phyloP scores from a whole-genome alignment of 2,797 vertebrate genomes.

The Trematocara caparti region DNA sequence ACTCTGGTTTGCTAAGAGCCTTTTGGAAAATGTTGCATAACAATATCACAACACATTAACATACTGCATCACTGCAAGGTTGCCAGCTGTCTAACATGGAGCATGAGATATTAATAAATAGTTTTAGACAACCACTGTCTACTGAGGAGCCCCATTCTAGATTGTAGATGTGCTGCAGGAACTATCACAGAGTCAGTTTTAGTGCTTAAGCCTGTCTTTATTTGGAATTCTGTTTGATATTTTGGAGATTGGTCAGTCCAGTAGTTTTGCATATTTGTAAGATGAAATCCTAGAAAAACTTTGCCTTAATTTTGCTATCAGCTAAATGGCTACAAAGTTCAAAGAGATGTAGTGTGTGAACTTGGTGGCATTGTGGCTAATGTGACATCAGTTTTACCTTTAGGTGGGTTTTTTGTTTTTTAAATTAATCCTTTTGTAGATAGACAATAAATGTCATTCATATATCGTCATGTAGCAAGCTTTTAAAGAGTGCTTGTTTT shows the following conservation, averaged over 20 bases:
- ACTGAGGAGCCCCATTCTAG: neutral
- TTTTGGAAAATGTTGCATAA: constrained; percentile 52
- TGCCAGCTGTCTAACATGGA: neutral
- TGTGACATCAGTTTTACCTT: neutral
- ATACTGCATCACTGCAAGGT: neutral
- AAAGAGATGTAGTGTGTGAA: neutral
- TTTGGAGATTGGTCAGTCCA: neutral
- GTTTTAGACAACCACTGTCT: neutral
- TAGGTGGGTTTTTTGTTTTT: neutral
- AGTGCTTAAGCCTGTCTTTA: neutral
- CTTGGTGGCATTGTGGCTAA: neutral
- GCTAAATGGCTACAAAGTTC: neutral
- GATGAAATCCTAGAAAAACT: neutral
- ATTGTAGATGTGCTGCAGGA: neutral
- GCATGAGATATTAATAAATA: neutral
- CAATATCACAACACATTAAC: constrained; percentile 13
- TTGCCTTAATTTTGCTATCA: no score
- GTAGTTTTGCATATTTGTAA: neutral
- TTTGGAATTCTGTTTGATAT: neutral
- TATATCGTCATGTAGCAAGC: neutral
- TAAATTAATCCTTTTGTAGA: neutral
- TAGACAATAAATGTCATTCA: neutral
- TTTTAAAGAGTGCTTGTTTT: neutral
- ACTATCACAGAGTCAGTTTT: neutral
- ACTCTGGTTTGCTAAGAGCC: constrained; percentile 13